phyloP scores from a whole-genome alignment of 1,140 invertebrate species.

The Odontomachus brunneus region DNA sequence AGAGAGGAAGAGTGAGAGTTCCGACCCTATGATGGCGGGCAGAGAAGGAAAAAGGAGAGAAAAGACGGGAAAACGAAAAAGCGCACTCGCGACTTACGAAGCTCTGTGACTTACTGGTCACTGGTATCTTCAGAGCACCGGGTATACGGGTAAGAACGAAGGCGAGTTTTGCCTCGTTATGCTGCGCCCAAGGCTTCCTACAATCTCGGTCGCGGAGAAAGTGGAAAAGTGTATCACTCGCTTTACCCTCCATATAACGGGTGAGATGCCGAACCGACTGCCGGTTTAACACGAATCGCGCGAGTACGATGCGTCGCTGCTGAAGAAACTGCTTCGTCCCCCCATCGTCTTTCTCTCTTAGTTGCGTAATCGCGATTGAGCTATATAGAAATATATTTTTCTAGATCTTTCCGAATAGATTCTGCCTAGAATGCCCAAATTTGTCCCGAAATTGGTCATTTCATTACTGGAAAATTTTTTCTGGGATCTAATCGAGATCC shows the following conservation, averaged over 20 bases:
- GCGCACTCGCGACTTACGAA: background rate
- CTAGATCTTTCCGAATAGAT: no score
- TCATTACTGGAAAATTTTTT: no score
- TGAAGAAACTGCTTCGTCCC: no score
- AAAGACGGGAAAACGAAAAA: background rate
- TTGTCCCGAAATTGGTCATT: no score
- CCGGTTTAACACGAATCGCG: background rate
- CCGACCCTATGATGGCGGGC: no score
- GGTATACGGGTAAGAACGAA: slow-evolving; percentile 50
- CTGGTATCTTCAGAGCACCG: slow-evolving; percentile 28
- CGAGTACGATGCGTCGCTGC: background rate
- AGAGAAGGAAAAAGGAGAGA: no score
- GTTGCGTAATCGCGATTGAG: no score
- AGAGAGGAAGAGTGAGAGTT: no score
- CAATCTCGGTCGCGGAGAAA: slow-evolving; percentile 74
- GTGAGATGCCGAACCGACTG: slow-evolving; percentile 36
- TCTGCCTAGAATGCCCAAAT: no score
- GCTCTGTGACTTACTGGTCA: background rate
- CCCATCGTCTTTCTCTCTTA: no score
- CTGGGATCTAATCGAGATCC: no score
- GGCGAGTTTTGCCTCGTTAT: slow-evolving; percentile 69
- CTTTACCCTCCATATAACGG: slow-evolving; percentile 57
- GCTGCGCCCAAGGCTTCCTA: slow-evolving; percentile 65
- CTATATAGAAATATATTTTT: no score
- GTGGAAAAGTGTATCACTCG: slow-evolving; percentile 74